A percentile compares a stretch with the other conserved stretches of the same genome.
phyloP scores from a whole-genome alignment of 2,797 vertebrate genomes.

The Antennarius maculatus region DNA sequence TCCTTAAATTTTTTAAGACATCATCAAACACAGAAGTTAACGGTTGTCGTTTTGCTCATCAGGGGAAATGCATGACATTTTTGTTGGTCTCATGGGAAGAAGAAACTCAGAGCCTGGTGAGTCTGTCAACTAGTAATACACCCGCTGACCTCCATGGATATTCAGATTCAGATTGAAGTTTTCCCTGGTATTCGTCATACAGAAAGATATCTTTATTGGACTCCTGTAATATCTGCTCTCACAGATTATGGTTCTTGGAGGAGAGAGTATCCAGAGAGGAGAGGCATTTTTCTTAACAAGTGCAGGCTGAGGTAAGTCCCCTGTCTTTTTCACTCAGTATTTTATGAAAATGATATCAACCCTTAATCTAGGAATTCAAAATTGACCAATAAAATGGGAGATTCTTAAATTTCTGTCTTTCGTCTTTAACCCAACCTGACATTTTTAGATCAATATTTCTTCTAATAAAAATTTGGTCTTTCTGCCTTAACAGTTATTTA shows the following conservation, averaged over 20 bases:
- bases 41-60: conserved; percentile 7
- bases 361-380: neutral
- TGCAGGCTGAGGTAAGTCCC: conserved; percentile 80
- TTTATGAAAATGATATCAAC: neutral
- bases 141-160: no score
- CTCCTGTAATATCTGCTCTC: conserved; percentile 39
- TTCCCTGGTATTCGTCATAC: conserved; percentile 3
- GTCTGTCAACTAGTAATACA: neutral
- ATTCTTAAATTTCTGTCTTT: neutral
- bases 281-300: conserved; percentile 83
- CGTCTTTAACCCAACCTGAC: neutral
- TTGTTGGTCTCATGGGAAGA: conserved; percentile 97
- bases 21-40: neutral
- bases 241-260: conserved; percentile 78
- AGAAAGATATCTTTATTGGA: conserved; percentile 3
- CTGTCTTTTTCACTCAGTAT: conserved; percentile 3
- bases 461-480: neutral
- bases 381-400: no score
- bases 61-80: conserved; percentile 97
- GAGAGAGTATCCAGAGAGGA: conserved; percentile 76
- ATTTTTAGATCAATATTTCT: neutral
- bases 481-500: neutral
- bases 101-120: conserved; percentile 84
- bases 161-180: neutral
- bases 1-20: neutral